Conservation (phyloP, 2,888 invertebrate genomes). For the Diaperis boleti region DNA sequence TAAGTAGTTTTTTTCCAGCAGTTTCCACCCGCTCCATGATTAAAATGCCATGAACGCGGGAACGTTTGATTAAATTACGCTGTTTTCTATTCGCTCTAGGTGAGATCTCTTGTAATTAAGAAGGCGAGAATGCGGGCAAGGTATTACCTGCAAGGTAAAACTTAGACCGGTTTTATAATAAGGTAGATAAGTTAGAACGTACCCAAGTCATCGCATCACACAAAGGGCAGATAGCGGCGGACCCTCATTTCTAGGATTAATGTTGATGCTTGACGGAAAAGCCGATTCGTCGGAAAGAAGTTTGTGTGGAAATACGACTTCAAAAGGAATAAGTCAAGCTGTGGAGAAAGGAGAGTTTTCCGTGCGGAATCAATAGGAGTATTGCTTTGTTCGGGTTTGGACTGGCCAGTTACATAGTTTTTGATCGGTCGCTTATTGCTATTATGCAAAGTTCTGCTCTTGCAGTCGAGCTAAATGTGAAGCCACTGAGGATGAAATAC, state of each 20-base stretch:
- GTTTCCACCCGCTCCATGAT: conserved; percentile 1
- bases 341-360: no score
- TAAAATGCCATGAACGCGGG: conserved; percentile 12
- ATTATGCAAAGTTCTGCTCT: no score
- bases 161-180: conserved; percentile 10
- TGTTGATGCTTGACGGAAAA: conserved; percentile 2
- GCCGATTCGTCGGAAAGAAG: conserved; percentile 1
- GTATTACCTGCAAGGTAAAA: conserved; percentile 7
- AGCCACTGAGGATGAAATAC: no score
- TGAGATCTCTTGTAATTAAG: conserved; percentile 7
- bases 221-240: conserved; percentile 5
- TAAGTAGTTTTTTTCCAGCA: no score
- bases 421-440: no score
- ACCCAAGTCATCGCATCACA: conserved; percentile 12
- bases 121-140: conserved; percentile 7
- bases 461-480: no score
- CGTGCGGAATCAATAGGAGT: no score
- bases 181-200: conserved; percentile 1
- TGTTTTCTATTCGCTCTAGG: conserved; percentile 11
- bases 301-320: background rate
- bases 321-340: background rate
- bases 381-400: no score
- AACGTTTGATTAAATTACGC: conserved; percentile 3
- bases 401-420: no score
- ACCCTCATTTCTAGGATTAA: conserved; percentile 14